Base-by-base conservation (phyloP, 30 jellyfish, hydroid and myxozoan species). In the Aurelia sp. region DNA sequence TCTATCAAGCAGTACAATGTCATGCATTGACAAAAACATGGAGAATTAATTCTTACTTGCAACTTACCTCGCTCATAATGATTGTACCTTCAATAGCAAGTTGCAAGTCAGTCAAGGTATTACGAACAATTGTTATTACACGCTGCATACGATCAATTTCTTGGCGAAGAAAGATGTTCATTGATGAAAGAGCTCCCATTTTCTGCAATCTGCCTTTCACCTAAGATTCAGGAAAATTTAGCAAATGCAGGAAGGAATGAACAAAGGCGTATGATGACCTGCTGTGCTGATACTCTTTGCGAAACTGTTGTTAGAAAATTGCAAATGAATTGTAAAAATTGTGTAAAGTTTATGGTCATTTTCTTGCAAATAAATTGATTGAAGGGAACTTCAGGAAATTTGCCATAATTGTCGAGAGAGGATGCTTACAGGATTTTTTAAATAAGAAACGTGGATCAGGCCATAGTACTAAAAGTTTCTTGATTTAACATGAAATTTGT, bases 81-180 rank as follows among this genome's bases (percentile, higher is more conserved):
- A 93, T 93, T 13, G 98, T 93, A 11, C 98, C 98, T 76, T 93
- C 98, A 64, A 93, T 93, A 10, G 98, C 98, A 58, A 93, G 97
- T 64, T 87, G 97, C 41, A 93, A 72, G 61, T 93, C 98, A 63
- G 93, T 88, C 78, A 93, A 85, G 60, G 98, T 93, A 62, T 76
- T 93, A 4, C 98, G 96, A 12, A 93, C 98, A 51, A 93, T 61
- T 9, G 97, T 88, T 8, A 93, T 93, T 11, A 93, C 98, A n/a
- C 97, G 96, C 66, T 93, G 98, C 98, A 93, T 93, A 35, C 98
- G 97, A 74, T 93, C 98, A 31, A 93, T 81, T 64, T 93, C 98
- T 93, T 93, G 98, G 8, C 97, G 92, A 30, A 93, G 86, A 78
- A 93, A 93, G 65, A 93, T 93, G 69, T 93, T 93, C 96, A 93